Base-by-base conservation (phyloP, 2,797 vertebrate genomes). In the Thunnus albacares region DNA sequence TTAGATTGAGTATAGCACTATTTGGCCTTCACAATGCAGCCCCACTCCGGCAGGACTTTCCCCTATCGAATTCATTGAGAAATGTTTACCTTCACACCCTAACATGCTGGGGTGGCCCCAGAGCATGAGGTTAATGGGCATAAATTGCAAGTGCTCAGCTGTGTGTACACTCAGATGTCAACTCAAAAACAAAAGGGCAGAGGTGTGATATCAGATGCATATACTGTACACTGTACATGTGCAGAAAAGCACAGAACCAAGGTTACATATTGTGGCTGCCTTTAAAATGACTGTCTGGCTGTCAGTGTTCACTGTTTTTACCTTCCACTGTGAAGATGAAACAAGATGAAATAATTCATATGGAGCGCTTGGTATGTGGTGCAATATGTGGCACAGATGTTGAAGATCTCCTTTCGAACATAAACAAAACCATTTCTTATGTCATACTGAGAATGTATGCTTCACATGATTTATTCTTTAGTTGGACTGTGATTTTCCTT, bases 371-470 rank as follows among this genome's bases (percentile, higher is more conserved):
- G 90, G 89, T 86, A 94, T 93, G 90, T 84, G 71, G 87, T 75
- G 53, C 88, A 94, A 91, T 92, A 89, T 95, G 92, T 87, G 80
- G 58, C 86, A 81, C 94, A 96, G 94, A 95, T 95, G 94, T 94
- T 86, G 68, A 86, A 86, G 65, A 84, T 85, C 80, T 86, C 66
- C 59, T 61, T 70, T 78, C 49, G n/a, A 89, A 90, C 77, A 83
- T 80, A 67, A 83, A 58, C 79, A 60, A 76, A 81, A 85, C 41
- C 75, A 82, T 82, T 81, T 85, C 61, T 84, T 82, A 75, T 87
- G 71, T 87, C 84, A 90, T 53, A 72, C 69, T 65, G 69, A 57
- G 62, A 74, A 88, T 64, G 57, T 73, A 57, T 77, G 45, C 41
- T 74, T 80, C 74, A 81, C 47, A 79, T 1, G 28, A 51, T 81